Percentiles rank a stretch among this genome's conserved stretches.
phyloP scores from a whole-genome alignment of 2,888 invertebrate genomes.

The Hipparchia sbordonii region DNA sequence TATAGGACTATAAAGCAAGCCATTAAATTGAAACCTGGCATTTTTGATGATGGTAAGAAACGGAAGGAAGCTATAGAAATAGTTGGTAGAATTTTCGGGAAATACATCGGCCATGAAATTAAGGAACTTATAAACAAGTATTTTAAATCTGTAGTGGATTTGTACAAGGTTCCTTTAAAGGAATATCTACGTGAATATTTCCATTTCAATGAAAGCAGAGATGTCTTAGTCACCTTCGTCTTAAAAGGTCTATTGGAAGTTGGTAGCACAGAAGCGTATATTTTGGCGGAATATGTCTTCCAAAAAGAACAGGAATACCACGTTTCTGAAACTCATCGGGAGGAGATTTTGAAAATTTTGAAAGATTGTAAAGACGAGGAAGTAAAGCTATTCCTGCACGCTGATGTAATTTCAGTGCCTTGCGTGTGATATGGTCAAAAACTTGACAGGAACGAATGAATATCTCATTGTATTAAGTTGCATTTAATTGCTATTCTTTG shows the following conservation, averaged over 20 bases:
- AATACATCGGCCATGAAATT: slow-evolving; percentile 52
- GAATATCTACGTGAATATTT: slow-evolving; percentile 45
- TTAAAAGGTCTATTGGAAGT: slow-evolving; percentile 41
- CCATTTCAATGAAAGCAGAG: slow-evolving; percentile 24
- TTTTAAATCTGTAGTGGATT: slow-evolving; percentile 53
- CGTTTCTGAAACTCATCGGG: slow-evolving; percentile 17
- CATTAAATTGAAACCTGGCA: slow-evolving; percentile 47
- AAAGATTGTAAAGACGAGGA: slow-evolving; percentile 38
- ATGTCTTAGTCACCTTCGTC: slow-evolving; percentile 35
- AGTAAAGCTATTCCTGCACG: slow-evolving; percentile 42
- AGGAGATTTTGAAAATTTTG: slow-evolving; percentile 37
- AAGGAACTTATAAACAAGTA: slow-evolving; percentile 49
- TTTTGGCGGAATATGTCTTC: slow-evolving; percentile 42
- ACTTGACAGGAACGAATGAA: neutral
- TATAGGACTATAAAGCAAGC: slow-evolving; percentile 55
- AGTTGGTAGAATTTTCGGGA: slow-evolving; percentile 56
- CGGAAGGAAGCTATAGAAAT: slow-evolving; percentile 49
- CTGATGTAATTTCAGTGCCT: slow-evolving; percentile 22
- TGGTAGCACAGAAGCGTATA: slow-evolving; percentile 35
- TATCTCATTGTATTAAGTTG: neutral
- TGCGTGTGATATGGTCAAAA: neutral
- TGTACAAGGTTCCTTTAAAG: slow-evolving; percentile 47
- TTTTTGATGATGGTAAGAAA: slow-evolving; percentile 47
- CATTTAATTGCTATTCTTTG: neutral
- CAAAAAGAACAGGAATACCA: slow-evolving; percentile 19